Evolutionary conservation across 2,888 invertebrate species (phyloP), one percentile per base, ranked within the genome.

Genomic region (Drosophila setosimentum): DNA sequence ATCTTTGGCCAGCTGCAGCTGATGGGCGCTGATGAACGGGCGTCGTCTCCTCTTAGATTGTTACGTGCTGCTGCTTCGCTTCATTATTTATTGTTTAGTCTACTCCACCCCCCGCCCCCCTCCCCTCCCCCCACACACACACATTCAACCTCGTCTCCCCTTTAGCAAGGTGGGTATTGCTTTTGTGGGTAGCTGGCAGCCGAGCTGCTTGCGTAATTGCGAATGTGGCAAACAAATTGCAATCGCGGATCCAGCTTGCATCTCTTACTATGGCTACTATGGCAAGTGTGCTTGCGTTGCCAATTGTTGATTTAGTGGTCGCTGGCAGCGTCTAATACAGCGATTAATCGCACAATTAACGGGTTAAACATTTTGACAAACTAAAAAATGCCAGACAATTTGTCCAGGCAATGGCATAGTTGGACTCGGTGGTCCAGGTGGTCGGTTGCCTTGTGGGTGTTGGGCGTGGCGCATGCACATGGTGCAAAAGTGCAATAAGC

Each of bases 251-350:
- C 50, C 76, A 61, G 54, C 58, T 48, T 55, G 65, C 35, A 69
- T 59, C 61, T 57, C 24, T 18, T 10, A 27, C 5, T 30, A 40
- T 10, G 24, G 65, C 78, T 61, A 16, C 40, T 24, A 57, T 29
- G 40, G 68, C 65, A 61, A 62, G 61, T 65, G 72, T 65, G 50
- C 53, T 35, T 66, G 73, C 85, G 82, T 87, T 83, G 67, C 82
- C 81, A 85, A 88, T 88, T 80, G 88, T 77, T 86, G 81, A 87
- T 89, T 86, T 89, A 87, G 72, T 73, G 81, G 51, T 61, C 11
- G 49, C 80, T 50, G 74, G 73, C 78, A 72, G 59, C 73, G 60
- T 66, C 87, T 77, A 78, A 80, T 87, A 73, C 72, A 67, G 70
- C 73, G 72, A 87, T 85, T 80, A 82, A 83, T 87, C 68, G 86